These are phyloP conservation scores for Macropodus opercularis DNA, from an alignment of 2,797 vertebrate genomes.

Conservation along the genomic window DNA sequence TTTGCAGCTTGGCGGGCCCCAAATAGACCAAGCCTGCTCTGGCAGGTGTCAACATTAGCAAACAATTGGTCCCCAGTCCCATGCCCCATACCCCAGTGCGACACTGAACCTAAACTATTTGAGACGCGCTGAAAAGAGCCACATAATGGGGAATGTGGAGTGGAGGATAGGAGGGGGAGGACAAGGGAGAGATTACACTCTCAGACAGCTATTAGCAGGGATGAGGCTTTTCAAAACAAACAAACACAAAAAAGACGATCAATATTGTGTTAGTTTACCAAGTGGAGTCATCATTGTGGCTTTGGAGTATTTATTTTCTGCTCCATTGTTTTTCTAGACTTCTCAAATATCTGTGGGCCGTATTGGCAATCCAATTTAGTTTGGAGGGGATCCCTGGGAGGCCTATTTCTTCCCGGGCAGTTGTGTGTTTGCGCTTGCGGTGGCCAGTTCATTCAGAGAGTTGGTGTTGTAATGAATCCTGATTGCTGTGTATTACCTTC, in stretches of 20 bases:
- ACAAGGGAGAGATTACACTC: conserved; percentile 83
- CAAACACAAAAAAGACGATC: conserved; percentile 82
- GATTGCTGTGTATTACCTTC: conserved; percentile 68
- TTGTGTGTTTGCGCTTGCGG: conserved; percentile 59
- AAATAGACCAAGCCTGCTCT: conserved; percentile 78
- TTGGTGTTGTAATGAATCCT: conserved; percentile 73
- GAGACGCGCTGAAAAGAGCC: conserved; percentile 73
- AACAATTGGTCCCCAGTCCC: conserved; percentile 80
- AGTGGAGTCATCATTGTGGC: conserved; percentile 76
- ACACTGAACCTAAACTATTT: conserved; percentile 80
- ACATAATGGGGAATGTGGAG: conserved; percentile 74
- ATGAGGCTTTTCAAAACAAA: conserved; percentile 87
- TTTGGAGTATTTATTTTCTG: conserved; percentile 78
- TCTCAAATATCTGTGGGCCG: conserved; percentile 71
- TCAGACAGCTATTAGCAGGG: conserved; percentile 85
- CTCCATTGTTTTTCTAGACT: conserved; percentile 77
- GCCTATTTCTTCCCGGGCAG: conserved; percentile 62
- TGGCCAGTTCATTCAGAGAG: conserved; percentile 66
- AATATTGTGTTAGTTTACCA: conserved; percentile 84
- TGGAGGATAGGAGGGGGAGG: conserved; percentile 73
- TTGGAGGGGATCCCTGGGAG: conserved; percentile 60
- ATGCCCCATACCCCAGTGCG: conserved; percentile 70
- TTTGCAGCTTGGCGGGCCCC: conserved; percentile 76
- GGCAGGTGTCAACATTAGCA: conserved; percentile 88
- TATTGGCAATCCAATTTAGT: conserved; percentile 83